Base-by-base conservation (phyloP, 1,140 invertebrate genomes). In the Drosophila azteca region DNA sequence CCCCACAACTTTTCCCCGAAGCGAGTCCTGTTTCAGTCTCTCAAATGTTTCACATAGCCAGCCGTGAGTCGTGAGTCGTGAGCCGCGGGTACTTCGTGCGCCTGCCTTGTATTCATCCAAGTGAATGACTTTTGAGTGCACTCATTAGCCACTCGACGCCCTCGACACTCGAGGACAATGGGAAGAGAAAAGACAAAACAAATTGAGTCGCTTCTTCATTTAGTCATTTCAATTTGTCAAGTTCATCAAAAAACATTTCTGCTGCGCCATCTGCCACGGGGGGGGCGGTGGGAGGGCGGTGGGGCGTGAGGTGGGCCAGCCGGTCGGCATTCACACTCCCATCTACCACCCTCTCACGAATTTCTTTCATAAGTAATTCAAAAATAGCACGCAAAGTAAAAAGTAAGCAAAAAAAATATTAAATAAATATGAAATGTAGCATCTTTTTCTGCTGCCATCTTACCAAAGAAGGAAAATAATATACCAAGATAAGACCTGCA, bases 371-470 rank as follows among this genome's bases (percentile, higher is more conserved):
- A 84, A 84, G 67, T 84, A 80, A 77, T 77, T 62, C 81, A 77
- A 74, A 80, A 85, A 77, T 68, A 72, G 68, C 63, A 68, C 50
- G 51, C 68, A 74, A 85, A 85, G 77, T 77, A 78, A 67, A 77
- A 85, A 85, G 82, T 81, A 80, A 60, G 65, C 63, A 77, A 85
- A 87, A 69, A 20, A 65, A 70, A 70, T 39, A 85, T 85, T 82
- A 85, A 82, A 85, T 85, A 85, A 87, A 87, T 87, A 87, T 85
- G 82, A 85, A 87, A 85, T 78, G 74, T 82, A 71, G 77, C 74
- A 70, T 60, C 68, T 64, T 76, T 64, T 50, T 59, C 69, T 57
- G 66, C 71, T 13, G 35, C 35, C 35, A 39, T 62, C 31, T 44
- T 24, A 59, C 64, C 54, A 60, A 60, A 60, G 55, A 79, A 64